Conservation (phyloP, 2,888 invertebrate species). For the Cremastobaeus sp. region DNA sequence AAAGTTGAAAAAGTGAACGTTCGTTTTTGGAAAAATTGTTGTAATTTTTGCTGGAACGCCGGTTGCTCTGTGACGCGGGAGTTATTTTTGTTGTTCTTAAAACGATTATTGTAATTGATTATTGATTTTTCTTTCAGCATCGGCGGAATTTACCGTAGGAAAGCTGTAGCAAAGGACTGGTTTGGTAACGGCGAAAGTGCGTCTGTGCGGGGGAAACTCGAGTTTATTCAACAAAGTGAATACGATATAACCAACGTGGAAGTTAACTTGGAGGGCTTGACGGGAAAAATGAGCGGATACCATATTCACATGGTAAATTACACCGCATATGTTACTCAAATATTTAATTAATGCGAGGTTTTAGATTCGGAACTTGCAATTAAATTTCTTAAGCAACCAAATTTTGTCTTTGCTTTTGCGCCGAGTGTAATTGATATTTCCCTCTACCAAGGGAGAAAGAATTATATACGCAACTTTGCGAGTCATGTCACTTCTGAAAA, state of each 20-base stretch:
- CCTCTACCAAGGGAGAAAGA: no score
- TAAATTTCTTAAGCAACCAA: no score
- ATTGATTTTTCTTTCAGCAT: conserved; percentile 80
- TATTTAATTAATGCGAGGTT: background rate
- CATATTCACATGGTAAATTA: conserved; percentile 88
- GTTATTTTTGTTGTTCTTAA: no score
- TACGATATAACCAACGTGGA: conserved; percentile 90
- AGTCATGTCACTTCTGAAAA: no score
- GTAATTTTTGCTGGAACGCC: no score
- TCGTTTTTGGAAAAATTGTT: background rate
- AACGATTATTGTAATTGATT: conserved; percentile 15
- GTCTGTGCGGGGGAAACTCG: conserved; percentile 85
- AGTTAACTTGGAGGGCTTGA: conserved; percentile 86
- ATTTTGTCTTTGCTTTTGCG: no score
- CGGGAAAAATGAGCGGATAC: conserved; percentile 83
- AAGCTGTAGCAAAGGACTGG: conserved; percentile 93
- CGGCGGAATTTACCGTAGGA: conserved; percentile 85
- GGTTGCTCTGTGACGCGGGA: no score
- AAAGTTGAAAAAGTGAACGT: no score
- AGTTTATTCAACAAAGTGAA: conserved; percentile 91
- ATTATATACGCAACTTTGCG: no score
- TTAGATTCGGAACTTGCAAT: no score
- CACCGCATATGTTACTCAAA: no score
- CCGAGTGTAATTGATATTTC: no score
- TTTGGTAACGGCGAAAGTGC: conserved; percentile 87